Conservation (phyloP, 2,113 vertebrate genomes). For the Pitta sordida region DNA sequence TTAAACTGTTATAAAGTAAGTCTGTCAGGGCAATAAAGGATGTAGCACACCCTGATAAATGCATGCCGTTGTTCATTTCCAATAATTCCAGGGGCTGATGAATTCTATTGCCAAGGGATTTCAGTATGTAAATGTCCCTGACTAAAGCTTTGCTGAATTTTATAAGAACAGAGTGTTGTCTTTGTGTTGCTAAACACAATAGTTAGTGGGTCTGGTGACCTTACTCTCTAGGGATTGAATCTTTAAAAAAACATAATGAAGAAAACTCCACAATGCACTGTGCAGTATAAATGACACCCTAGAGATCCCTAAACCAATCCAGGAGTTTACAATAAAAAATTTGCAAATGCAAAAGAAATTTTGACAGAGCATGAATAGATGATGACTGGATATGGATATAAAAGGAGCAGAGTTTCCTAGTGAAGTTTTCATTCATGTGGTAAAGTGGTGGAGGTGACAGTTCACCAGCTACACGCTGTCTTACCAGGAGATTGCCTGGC, state of each 20-base stretch:
- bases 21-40: not conserved
- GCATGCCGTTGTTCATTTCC: conserved; percentile 48
- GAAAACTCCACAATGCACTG: conserved; percentile 53
- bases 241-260: conserved; percentile 70
- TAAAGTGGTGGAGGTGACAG: conserved; percentile 44
- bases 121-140: conserved; percentile 62
- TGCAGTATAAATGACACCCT: conserved; percentile 60
- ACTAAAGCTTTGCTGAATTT: conserved; percentile 59
- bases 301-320: conserved; percentile 68
- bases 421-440: conserved; percentile 46
- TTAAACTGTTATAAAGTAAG: conserved; percentile 11
- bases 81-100: conserved; percentile 56
- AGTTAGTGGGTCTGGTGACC: conserved; percentile 50
- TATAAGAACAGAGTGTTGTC: conserved; percentile 40
- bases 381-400: conserved; percentile 13
- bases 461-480: conserved; percentile 36
- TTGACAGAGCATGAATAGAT: conserved; percentile 54
- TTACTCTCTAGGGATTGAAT: conserved; percentile 48
- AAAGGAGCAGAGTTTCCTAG: conserved; percentile 9
- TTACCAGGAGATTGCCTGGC: not conserved
- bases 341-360: conserved; percentile 53
- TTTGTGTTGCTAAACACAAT: conserved; percentile 67
- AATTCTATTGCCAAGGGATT: conserved; percentile 58
- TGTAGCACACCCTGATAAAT: conserved; percentile 45
- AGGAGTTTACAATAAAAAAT: conserved; percentile 60